Conservation (phyloP, 2,888 invertebrate genomes). For the Horisme vitalbata region DNA sequence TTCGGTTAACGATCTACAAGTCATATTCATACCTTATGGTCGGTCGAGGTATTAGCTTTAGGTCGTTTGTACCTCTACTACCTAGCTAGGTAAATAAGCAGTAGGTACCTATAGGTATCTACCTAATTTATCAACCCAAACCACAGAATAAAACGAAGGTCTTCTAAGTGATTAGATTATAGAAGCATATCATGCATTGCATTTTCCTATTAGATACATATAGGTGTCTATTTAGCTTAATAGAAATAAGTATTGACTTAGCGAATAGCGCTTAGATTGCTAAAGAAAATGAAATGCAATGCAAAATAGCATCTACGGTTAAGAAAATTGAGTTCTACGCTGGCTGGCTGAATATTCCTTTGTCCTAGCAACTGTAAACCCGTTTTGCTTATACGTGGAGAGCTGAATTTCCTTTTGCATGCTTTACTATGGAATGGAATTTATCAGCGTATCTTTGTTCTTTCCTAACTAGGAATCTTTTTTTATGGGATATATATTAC, state of each 20-base stretch:
- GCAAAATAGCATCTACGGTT: conserved; percentile 34
- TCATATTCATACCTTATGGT: no score
- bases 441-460: conserved; percentile 1
- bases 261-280: neutral
- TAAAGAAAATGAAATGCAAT: neutral
- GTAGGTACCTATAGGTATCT: no score
- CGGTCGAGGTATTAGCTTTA: no score
- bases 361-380: conserved; percentile 36
- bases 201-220: neutral
- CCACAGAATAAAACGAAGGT: no score
- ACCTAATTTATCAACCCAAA: no score
- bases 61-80: no score
- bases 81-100: no score
- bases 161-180: conserved; percentile 1
- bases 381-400: conserved; percentile 64
- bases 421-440: conserved; percentile 3
- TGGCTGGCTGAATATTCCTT: conserved; percentile 16
- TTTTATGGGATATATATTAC: no score
- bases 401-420: conserved; percentile 50
- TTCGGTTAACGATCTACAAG: no score
- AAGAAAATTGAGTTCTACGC: conserved; percentile 20
- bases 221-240: no score
- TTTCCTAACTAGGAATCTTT: conserved; percentile 26
- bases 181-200: conserved; percentile 6
- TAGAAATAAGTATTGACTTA: no score